Conservation (phyloP, 2,113 vertebrate species). For the Heterochromis multidens region DNA sequence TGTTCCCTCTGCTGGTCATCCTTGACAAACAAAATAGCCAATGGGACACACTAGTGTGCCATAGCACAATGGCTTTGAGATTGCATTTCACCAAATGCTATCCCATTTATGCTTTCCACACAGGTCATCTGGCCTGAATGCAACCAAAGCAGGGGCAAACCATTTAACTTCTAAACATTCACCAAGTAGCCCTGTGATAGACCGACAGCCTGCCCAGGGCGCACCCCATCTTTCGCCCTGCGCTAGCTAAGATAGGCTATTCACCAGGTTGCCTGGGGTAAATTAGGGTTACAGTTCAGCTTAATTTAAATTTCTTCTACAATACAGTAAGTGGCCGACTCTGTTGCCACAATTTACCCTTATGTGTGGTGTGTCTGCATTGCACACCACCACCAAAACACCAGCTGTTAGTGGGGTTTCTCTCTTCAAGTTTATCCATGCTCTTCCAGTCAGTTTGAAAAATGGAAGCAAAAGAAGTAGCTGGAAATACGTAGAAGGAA, state of each 20-base stretch:
- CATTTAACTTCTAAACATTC: neutral
- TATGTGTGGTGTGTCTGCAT: too few relatives aligned
- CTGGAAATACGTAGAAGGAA: neutral
- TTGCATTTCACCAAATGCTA: too few relatives aligned
- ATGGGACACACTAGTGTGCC: too few relatives aligned
- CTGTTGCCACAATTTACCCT: neutral
- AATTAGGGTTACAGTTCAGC: too few relatives aligned
- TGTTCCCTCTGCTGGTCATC: too few relatives aligned
- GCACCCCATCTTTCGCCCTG: rapidly evolving
- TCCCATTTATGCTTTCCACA: too few relatives aligned
- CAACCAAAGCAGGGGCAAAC: neutral
- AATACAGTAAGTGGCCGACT: neutral
- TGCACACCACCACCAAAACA: too few relatives aligned
- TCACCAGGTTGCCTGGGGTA: too few relatives aligned
- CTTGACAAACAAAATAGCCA: too few relatives aligned
- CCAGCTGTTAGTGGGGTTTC: neutral
- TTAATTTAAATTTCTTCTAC: too few relatives aligned
- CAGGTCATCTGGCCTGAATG: neutral
- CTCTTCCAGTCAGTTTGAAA: neutral
- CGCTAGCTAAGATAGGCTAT: neutral
- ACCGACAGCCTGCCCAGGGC: neutral
- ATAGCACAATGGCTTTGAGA: too few relatives aligned
- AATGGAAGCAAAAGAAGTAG: neutral
- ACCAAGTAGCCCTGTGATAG: neutral
- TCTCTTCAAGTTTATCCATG: neutral